Percentiles rank a stretch among this genome's conserved stretches.
phyloP scores from a whole-genome alignment of 2,113 vertebrate species.

The Phyllostomus hastatus region DNA sequence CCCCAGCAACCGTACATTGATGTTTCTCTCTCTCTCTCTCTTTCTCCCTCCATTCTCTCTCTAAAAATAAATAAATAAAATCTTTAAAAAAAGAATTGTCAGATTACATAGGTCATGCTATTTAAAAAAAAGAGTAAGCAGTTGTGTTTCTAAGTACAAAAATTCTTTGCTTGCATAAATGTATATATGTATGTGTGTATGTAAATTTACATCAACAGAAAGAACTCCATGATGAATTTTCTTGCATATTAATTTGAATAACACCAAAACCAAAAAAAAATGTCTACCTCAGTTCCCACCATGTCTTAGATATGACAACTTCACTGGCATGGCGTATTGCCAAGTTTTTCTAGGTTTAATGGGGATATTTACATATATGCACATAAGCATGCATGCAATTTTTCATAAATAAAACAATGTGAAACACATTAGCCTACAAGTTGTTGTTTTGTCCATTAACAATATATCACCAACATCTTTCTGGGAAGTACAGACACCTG shows the following conservation, averaged over 20 bases:
- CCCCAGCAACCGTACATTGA: too few relatives aligned
- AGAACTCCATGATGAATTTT: not conserved
- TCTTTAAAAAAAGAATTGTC: too few relatives aligned
- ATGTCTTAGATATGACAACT: not conserved
- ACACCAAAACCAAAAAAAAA: not conserved
- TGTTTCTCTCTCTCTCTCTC: too few relatives aligned
- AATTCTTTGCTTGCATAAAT: not conserved
- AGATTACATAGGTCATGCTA: too few relatives aligned
- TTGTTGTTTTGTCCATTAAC: not conserved
- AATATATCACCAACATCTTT: not conserved
- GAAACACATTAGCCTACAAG: not conserved
- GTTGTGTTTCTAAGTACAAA: not conserved
- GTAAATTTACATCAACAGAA: not conserved
- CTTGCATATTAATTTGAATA: slow-evolving; percentile 25
- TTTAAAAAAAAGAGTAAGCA: not conserved
- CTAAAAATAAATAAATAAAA: too few relatives aligned
- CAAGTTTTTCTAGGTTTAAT: not conserved
- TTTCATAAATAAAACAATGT: not conserved
- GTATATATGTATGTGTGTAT: not conserved
- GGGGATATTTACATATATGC: not conserved
- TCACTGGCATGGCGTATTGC: not conserved
- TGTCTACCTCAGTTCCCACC: not conserved
- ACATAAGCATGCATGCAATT: not conserved
- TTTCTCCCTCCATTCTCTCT: too few relatives aligned
- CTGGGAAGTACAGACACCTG: not conserved